Evolutionary conservation across 2,888 invertebrate species (phyloP), one percentile per base, ranked within the genome.

Genomic region (Iselma pallidipennis): DNA sequence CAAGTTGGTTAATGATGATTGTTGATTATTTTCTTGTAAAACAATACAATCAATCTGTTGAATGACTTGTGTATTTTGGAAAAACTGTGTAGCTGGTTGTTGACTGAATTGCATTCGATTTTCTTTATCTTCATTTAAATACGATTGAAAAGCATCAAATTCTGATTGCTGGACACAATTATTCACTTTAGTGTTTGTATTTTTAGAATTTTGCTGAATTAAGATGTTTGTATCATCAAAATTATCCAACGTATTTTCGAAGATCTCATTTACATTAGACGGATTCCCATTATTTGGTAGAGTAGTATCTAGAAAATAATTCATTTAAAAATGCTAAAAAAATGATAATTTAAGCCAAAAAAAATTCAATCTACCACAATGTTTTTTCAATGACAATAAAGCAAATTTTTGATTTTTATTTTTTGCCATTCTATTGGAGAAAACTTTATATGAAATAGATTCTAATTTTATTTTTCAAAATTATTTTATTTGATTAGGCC

Each of bases 61-160:
- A 16, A 75, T 61, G 14, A 72, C 64, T 71, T 77, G 76, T 1
- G 73, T 75, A 53, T 71, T 71, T 53, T 68, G 59, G 57, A 76
- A 76, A 56, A 78, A 68, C 57, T 78, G 77, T 19, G 45, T 50
- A 29, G 10, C 14, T 6, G n/a, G n/a, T n/a, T n/a, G n/a, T n/a
- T n/a, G n/a, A n/a, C n/a, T n/a, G n/a, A n/a, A n/a, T n/a, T 62
- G 56, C 42, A 50, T 45, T 29, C 49, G 48, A 21, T 56, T 49
- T 52, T 37, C 16, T n/a, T 31, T 21, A 45, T 45, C 26, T 49
- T 60, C 63, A 25, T 62, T 61, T 26, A 73, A 65, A 58, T 66
- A 73, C 33, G 61, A 58, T 14, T 71, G 67, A 66, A 73, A 73
- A 21, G 71, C 71, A 64, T 73, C 73, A 63, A 65, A 71, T 49